Base-by-base conservation (phyloP, 2,888 invertebrate genomes). In the Platycheirus rosarum region DNA sequence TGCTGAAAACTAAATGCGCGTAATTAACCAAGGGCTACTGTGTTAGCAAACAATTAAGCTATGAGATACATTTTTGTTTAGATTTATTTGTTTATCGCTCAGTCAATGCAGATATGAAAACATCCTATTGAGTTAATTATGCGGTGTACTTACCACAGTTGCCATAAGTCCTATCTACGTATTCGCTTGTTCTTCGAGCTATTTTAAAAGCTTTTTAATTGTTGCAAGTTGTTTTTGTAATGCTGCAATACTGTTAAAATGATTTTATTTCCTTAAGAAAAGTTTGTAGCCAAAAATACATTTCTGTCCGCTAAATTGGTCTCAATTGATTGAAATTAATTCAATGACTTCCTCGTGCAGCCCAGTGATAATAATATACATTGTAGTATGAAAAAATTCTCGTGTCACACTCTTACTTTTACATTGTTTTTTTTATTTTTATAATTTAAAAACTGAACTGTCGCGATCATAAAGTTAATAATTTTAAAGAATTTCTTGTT, bases 251-350 rank as follows among this genome's bases (percentile, higher is more conserved):
- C 20, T 16, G 2, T 44, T 23, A 20, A 26, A 1, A 8, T 23
- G 8, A 9, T 14, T 26, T 42, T 60, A 16, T 29, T 53, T 16
- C 20, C 11, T 49, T 57, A n/a, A n/a, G n/a, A n/a, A 37, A 65
- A 23, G 51, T 55, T 29, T 20, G 37, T 66, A 29, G 23, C 53
- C 62, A 20, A 40, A 70, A 66, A 73, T 53, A 53, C 53, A 53
- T 60, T 66, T 51, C 51, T 62, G 11, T 37, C 65, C 8, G 40
- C 35, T 74, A 73, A 68, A 79, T 79, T 79, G 74, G 62, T 62
- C 53, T 55, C 68, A 79, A 79, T 79, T 79, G 78, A 74, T 79
- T 68, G 62, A 46, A 79, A 79, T 79, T 79, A 68, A 60, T 73
- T 53, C n/a, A 62, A 62, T 73, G 71, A 37, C 53, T 71, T 65